phyloP scores from a whole-genome alignment of 2,888 invertebrate species.

The Exocentrus adspersus region DNA sequence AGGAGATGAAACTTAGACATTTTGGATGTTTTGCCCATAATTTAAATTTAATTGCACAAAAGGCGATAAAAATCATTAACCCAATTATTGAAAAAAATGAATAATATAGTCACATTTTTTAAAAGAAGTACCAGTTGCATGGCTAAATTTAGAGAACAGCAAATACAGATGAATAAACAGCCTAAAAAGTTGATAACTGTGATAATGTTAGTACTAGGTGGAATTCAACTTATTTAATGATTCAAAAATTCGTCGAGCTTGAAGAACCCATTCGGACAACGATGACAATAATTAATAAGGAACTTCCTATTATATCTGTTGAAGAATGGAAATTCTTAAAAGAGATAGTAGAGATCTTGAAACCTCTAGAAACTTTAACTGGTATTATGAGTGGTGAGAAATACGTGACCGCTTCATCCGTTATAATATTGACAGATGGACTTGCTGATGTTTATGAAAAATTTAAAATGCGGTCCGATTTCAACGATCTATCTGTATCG shows the following conservation, averaged over 20 bases:
- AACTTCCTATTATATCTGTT: slow-evolving; percentile 6
- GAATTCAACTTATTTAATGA: slow-evolving; percentile 30
- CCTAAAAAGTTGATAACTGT: slow-evolving; percentile 24
- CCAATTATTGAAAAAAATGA: slow-evolving; percentile 36
- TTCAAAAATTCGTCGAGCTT: slow-evolving; percentile 25
- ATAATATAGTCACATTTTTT: slow-evolving; percentile 43
- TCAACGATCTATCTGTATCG: neutral
- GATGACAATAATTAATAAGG: slow-evolving; percentile 19
- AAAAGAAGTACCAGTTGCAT: slow-evolving; percentile 43
- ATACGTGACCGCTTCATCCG: slow-evolving; percentile 16
- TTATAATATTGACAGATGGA: slow-evolving; percentile 19
- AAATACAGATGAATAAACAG: slow-evolving; percentile 26
- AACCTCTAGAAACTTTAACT: slow-evolving; percentile 20
- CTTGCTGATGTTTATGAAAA: neutral
- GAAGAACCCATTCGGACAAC: slow-evolving; percentile 26
- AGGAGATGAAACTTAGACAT: slow-evolving; percentile 27
- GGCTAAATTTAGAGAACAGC: slow-evolving; percentile 53
- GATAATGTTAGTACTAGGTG: slow-evolving; percentile 27
- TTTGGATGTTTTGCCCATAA: slow-evolving; percentile 49
- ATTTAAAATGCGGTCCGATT: neutral
- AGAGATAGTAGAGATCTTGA: slow-evolving; percentile 20
- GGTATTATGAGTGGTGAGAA: slow-evolving; percentile 30
- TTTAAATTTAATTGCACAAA: slow-evolving; percentile 46
- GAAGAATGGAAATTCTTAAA: slow-evolving; percentile 29
- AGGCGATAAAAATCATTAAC: slow-evolving; percentile 30